Evolutionary conservation across 2,888 invertebrate species (phyloP), one percentile per base, ranked within the genome.

Genomic region (Melipona beecheii): DNA sequence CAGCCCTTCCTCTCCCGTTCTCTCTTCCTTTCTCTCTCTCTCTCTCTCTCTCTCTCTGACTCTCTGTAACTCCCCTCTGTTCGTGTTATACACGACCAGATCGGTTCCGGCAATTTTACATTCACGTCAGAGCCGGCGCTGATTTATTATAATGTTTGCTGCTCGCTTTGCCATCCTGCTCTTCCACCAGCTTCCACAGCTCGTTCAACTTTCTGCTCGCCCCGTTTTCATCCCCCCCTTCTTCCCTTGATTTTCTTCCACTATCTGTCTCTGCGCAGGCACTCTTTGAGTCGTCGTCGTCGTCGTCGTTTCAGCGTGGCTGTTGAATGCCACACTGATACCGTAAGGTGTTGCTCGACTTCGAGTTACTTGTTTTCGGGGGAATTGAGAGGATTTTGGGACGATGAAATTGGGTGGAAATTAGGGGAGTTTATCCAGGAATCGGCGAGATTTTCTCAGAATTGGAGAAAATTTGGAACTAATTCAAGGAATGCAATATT

Each of bases 41-140:
- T 72, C 85, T 75, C 69, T 75, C 72, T 74, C 84, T 85, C 87
- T n/a, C 70, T 73, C 56, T 56, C n/a, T 5, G n/a, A n/a, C n/a
- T 73, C 86, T 87, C 86, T 87, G 21, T 58, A 58, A 24, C 60
- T 24, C 60, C 24, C 60, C 56, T 17, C 31, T 75, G 86, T 75
- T 75, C 90, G 87, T 91, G 91, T 92, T 91, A 92, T 92, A 92
- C 92, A 91, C 91, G 92, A 91, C 91, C 91, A 93, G 92, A 93
- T 93, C 93, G 92, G 93, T 94, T 93, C 93, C 93, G 93, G 93
- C 93, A 93, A 93, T 93, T 93, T 93, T 91, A 93, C 91, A 93
- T 93, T 93, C 92, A 91, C 90, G 92, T 93, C 92, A 91, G 90
- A 89, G 86, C 85, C 78, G 75, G 75, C 84, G 86, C 90, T 92